Evolutionary conservation across 2,888 invertebrate species (phyloP), one percentile per base, ranked within the genome.

Genomic region (Platypus cylindrus): DNA sequence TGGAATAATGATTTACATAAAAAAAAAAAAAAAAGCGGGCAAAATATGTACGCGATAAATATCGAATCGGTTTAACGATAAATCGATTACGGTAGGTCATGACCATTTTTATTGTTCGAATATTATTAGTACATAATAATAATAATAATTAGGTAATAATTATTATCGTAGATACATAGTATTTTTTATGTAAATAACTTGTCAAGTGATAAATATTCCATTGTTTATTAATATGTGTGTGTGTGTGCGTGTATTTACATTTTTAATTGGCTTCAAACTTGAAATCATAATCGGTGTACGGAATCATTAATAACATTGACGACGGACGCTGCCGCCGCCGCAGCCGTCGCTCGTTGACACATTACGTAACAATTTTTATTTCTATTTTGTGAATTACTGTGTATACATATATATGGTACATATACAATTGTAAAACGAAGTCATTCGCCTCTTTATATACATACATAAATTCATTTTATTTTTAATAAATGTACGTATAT

Each of bases 141-240:
- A 48, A 47, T 47, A 49, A n/a, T n/a, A n/a, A n/a, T n/a, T n/a
- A n/a, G n/a, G n/a, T n/a, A n/a, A n/a, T n/a, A n/a, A n/a, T n/a
- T n/a, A n/a, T n/a, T n/a, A n/a, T n/a, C n/a, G n/a, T n/a, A n/a
- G n/a, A n/a, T n/a, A n/a, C n/a, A n/a, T n/a, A n/a, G n/a, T n/a
- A n/a, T n/a, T 49, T 49, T 49, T 49, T 49, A 49, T 49, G 48
- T 49, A 47, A 49, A 49, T 48, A 47, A n/a, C n/a, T n/a, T 43
- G 37, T 36, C 41, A 33, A 48, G n/a, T n/a, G 47, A 48, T 48
- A 48, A 48, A 48, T 46, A 43, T 46, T 45, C 46, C 46, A 48
- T 46, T 46, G 46, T 48, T 44, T 43, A 37, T n/a, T n/a, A n/a
- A n/a, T n/a, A n/a, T n/a, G n/a, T n/a, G n/a, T n/a, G n/a, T n/a